Evolutionary conservation across 2,888 invertebrate species (phyloP), one percentile per base, ranked within the genome.

Genomic region (Drosophila rubida): DNA sequence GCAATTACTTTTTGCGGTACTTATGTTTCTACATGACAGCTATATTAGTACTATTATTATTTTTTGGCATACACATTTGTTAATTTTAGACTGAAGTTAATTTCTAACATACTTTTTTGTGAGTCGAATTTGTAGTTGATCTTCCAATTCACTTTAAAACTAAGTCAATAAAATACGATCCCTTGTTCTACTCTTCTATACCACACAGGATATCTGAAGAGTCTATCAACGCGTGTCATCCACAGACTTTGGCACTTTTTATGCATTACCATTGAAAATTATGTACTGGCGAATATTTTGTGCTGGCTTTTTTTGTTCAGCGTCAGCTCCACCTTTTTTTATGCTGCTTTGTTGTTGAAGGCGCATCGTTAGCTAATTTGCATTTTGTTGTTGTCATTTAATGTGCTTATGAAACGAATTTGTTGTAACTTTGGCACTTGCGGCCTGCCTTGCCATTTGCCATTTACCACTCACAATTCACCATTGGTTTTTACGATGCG

Each of bases 351-450:
- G 39, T 37, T 51, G 49, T 13, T 32, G 32, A 11, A 32, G 57
- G 63, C 62, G 59, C 70, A 64, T 78, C 79, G 69, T 65, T 76
- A 48, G 74, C 77, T 88, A 76, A 88, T 84, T 84, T 84, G 87
- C 87, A 86, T 86, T 88, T 84, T 78, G 72, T 74, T 65, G 67
- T 65, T 62, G 50, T 23, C 35, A 79, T 89, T 88, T 89, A 75
- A 87, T 87, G 81, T 67, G 70, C 69, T 57, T 72, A 79, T 80
- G 90, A 88, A 85, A 89, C 88, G 90, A 89, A 90, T 90, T 80
- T 66, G 50, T 57, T 78, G 62, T 73, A 68, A 69, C 69, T 80
- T 70, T 67, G 71, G 63, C 68, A 82, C 72, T 80, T 72, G 76
- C 70, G 69, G 70, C 61, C 51, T 59, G 39, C 44, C 61, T 50